Percentiles rank a stretch among this genome's conserved stretches.
Evolutionary conservation across 1,140 invertebrate species (phyloP).

Genomic region (Drosophila littoralis): DNA sequence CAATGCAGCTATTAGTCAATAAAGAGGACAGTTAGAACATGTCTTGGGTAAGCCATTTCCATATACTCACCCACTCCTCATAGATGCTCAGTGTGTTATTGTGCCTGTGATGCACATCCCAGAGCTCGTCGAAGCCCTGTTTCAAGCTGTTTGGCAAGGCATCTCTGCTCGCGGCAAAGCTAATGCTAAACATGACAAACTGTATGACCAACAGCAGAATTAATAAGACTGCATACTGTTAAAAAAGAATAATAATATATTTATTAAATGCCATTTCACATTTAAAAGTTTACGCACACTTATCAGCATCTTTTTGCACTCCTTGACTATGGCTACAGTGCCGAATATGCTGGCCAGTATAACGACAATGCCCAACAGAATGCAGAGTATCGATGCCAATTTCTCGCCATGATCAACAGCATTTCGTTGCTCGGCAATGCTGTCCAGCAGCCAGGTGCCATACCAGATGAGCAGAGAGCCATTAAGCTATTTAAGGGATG

Average conservation of each 20-base stretch:
- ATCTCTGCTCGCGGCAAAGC: slow-evolving; percentile 61
- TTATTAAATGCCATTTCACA: background rate
- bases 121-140: slow-evolving; percentile 74
- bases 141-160: slow-evolving; percentile 50
- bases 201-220: slow-evolving; percentile 69
- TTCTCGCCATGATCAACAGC: slow-evolving; percentile 65
- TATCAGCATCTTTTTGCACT: slow-evolving; percentile 66
- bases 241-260: background rate
- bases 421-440: slow-evolving; percentile 35
- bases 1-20: slow-evolving; percentile 60
- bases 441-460: slow-evolving; percentile 71
- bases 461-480: slow-evolving; percentile 76
- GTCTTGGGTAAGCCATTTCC: background rate
- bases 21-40: background rate
- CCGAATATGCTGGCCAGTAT: slow-evolving; percentile 63
- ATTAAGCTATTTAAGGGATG: slow-evolving; percentile 49
- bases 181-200: slow-evolving; percentile 73
- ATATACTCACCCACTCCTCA: slow-evolving; percentile 71
- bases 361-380: slow-evolving; percentile 68
- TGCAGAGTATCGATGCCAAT: slow-evolving; percentile 57
- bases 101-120: slow-evolving; percentile 49
- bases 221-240: slow-evolving; percentile 73
- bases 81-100: slow-evolving; percentile 63
- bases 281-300: slow-evolving; percentile 45
- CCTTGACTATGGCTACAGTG: slow-evolving; percentile 47